These are phyloP conservation scores for Pseudopodoces humilis DNA, from an alignment of 2,113 vertebrate genomes.

Conservation along the genomic window DNA sequence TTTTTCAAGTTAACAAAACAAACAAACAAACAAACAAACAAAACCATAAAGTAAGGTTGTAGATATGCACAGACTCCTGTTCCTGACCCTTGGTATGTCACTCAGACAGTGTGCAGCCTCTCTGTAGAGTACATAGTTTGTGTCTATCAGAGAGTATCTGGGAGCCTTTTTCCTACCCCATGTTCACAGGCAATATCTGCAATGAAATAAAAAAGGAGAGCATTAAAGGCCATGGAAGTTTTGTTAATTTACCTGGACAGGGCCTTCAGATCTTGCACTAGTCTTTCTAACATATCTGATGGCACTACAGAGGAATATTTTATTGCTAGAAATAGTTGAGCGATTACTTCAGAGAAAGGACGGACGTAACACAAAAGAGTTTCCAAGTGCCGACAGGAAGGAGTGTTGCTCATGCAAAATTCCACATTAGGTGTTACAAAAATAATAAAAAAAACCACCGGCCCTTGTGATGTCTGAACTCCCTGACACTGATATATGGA, in stretches of 20 bases:
- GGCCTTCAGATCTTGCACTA: constrained; percentile 13
- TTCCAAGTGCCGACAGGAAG: constrained; percentile 68
- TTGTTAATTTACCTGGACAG: neutral
- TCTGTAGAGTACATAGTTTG: neutral
- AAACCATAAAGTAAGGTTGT: neutral
- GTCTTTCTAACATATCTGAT: constrained; percentile 28
- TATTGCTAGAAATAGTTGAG: constrained; percentile 64
- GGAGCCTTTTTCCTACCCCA: neutral
- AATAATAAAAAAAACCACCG: constrained; percentile 55
- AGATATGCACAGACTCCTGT: neutral
- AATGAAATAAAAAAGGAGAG: neutral
- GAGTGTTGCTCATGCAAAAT: constrained; percentile 67
- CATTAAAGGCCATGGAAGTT: neutral
- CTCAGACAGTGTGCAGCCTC: neutral
- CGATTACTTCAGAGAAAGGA: constrained; percentile 64
- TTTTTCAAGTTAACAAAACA: neutral
- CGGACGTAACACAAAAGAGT: constrained; percentile 67
- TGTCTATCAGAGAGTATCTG: neutral
- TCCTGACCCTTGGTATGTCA: neutral
- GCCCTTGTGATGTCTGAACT: constrained; percentile 67
- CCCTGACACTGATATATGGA: constrained; percentile 56
- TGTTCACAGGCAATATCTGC: neutral
- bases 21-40: neutral
- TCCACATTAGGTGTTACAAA: constrained; percentile 67
- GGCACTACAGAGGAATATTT: constrained; percentile 43